Percentiles rank a stretch among this genome's conserved stretches.
phyloP scores from a whole-genome alignment of 2,113 vertebrate species.

The Connochaetes taurinus region DNA sequence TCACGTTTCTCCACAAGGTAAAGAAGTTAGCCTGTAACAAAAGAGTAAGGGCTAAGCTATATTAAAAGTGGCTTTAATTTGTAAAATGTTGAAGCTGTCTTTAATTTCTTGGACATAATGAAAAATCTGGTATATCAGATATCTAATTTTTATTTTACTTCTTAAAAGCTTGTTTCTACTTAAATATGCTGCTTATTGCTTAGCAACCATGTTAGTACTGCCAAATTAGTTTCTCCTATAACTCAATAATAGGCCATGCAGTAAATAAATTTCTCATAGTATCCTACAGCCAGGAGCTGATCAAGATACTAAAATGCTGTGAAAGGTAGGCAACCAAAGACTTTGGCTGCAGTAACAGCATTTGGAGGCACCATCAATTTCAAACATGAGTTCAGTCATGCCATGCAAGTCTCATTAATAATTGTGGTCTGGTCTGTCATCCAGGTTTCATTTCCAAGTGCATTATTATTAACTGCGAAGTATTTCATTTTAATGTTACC shows the following conservation, averaged over 20 bases:
- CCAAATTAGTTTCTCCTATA: not conserved
- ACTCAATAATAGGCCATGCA: not conserved
- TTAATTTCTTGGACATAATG: not conserved
- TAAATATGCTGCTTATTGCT: not conserved
- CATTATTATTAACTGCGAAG: not conserved
- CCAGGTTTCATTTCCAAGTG: not conserved
- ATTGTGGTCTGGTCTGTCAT: conserved; percentile 1
- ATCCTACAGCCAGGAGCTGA: not conserved
- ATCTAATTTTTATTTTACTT: not conserved
- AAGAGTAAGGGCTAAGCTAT: not conserved
- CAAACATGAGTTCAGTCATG: conserved; percentile 34
- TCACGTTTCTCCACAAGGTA: not conserved
- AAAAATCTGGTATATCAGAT: not conserved
- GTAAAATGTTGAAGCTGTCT: not conserved
- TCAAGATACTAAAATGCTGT: not conserved
- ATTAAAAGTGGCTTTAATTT: not conserved
- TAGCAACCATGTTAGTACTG: not conserved
- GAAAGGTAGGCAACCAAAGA: conserved; percentile 29
- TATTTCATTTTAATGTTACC: conserved; percentile 63
- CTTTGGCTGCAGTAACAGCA: conserved; percentile 32
- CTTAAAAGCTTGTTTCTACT: not conserved
- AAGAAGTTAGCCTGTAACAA: not conserved
- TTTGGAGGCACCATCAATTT: conserved; percentile 46
- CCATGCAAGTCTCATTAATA: not conserved
- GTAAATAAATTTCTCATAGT: not conserved